Base-by-base conservation (phyloP, 2,113 vertebrate genomes). In the Pluvianellus socialis region DNA sequence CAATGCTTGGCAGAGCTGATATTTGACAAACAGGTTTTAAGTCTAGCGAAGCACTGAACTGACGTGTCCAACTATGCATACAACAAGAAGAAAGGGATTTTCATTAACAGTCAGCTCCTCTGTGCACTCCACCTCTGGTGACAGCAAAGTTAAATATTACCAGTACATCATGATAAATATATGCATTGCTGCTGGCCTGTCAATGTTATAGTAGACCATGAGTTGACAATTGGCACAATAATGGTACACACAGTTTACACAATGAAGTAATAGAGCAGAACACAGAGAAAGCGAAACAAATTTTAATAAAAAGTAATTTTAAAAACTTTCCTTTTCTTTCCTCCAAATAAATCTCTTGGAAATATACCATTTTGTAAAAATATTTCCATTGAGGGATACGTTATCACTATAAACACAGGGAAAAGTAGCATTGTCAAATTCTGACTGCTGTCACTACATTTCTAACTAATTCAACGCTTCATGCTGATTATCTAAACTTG, bases 301-400 rank as follows among this genome's bases (percentile, higher is more conserved):
- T 66, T 77, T n/a, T 28, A 80, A 44, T 13, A 30, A 80, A 85
- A 21, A 67, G 5, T 13, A 14, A 6, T 32, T 66, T 45, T 35
- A 3, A 2, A 0, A 67, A 45, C 2, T 30, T 66, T 72, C 14
- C 1, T 1, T 0, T 4, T 3, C 6, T 22, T 5, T 23, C 47
- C 47, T 19, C 26, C 5, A 16, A 49, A 6, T 11, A 82, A 28
- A 5, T 50, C 18, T 73, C 72, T 52, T 55, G 14, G 21, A 58
- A 86, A 77, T 6, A 6, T 12, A 58, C 23, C 0, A 5, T 53
- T 66, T 47, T 50, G 12, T 32, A 72, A 71, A 66, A 81, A 6
- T 67, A 62, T n/a, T 50, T 88, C 26, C 35, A 50, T 65, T 52
- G 40, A 75, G 63, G 40, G 76, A 52, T 33, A 49, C 12, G 12